phyloP scores from a whole-genome alignment of 2,113 vertebrate genomes.

The Speoplatyrhinus poulsoni region DNA sequence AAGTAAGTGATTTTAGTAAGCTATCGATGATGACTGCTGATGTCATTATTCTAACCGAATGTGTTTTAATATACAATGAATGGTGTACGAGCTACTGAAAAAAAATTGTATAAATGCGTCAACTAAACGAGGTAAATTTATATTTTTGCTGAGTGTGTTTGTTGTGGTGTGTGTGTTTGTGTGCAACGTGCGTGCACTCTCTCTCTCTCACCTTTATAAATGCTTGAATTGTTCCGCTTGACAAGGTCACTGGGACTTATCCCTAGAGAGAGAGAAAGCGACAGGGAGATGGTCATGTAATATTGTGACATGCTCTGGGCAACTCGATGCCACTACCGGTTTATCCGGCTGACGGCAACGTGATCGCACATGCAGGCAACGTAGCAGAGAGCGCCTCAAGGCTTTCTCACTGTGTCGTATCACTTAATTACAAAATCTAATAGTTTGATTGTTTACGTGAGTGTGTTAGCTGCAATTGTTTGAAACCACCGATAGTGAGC shows the following conservation, averaged over 20 bases:
- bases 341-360: constrained; percentile 24
- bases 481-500: constrained; percentile 11
- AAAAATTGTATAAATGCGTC: too few relatives aligned
- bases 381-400: not conserved
- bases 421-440: constrained; percentile 1
- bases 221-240: constrained; percentile 57
- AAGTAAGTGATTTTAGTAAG: too few relatives aligned
- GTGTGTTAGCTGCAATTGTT: constrained; percentile 8
- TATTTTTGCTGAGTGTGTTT: not conserved
- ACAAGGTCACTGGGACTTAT: constrained; percentile 64
- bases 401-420: constrained; percentile 29
- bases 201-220: constrained; percentile 62
- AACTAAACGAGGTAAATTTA: not conserved
- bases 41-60: too few relatives aligned
- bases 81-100: too few relatives aligned
- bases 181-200: not conserved
- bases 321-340: constrained; percentile 21
- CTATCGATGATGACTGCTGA: too few relatives aligned
- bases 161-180: not conserved
- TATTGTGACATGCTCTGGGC: constrained; percentile 22
- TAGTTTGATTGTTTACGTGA: constrained; percentile 2
- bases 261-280: constrained; percentile 48
- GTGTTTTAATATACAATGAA: too few relatives aligned
- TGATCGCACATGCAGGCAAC: constrained; percentile 14
- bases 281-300: constrained; percentile 14